Percentiles rank a stretch among this genome's conserved stretches.
phyloP scores from a whole-genome alignment of 1,140 invertebrate species.

The Monochamus saltuarius region DNA sequence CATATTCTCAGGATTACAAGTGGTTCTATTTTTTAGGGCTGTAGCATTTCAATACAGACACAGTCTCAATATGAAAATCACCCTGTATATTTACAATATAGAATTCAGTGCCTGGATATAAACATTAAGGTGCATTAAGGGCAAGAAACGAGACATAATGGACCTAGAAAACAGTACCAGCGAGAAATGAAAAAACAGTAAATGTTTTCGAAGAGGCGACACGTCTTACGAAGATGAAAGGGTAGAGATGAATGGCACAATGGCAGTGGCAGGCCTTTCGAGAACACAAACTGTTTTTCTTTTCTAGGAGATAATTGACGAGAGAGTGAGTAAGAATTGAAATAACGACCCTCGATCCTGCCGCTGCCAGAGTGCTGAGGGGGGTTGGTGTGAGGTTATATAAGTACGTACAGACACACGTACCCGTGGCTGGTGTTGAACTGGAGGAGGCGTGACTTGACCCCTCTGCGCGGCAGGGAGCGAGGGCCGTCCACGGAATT shows the following conservation, averaged over 20 bases:
- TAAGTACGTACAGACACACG: slow-evolving; percentile 3
- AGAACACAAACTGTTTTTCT: slow-evolving; percentile 52
- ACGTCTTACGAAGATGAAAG: slow-evolving; percentile 11
- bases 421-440: slow-evolving; percentile 86
- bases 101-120: too few species aligned
- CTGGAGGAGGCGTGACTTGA: slow-evolving; percentile 84
- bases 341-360: slow-evolving; percentile 47
- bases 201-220: slow-evolving; percentile 63
- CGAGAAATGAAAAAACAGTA: slow-evolving; percentile 40
- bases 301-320: neutral
- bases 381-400: slow-evolving; percentile 16
- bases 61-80: too few species aligned
- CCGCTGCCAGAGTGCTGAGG: slow-evolving; percentile 39
- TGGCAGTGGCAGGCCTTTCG: slow-evolving; percentile 63
- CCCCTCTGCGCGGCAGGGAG: slow-evolving; percentile 79
- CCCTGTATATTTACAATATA: too few species aligned
- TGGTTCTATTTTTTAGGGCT: too few species aligned
- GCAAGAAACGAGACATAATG: too few species aligned
- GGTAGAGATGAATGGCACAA: slow-evolving; percentile 30
- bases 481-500: slow-evolving; percentile 75
- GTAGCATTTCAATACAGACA: too few species aligned
- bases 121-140: too few species aligned
- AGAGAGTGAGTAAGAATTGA: slow-evolving; percentile 5
- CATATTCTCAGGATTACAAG: too few species aligned
- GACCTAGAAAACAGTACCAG: slow-evolving; percentile 16